Evolutionary conservation across 2,113 vertebrate species (phyloP).

Genomic region (Rhagologus leucostigma): DNA sequence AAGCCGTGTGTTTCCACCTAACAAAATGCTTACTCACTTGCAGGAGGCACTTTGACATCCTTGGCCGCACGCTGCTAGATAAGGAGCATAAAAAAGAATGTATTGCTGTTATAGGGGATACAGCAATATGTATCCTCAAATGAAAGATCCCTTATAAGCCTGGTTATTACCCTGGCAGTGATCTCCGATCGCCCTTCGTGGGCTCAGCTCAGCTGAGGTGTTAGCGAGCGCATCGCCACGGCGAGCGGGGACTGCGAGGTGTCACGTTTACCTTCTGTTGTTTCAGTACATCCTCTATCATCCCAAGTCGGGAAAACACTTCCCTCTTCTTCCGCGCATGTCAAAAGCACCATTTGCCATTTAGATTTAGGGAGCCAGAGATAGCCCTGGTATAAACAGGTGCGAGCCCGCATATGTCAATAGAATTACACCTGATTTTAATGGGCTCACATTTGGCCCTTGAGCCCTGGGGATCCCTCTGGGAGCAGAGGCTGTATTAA

Average conservation of each 20-base stretch:
- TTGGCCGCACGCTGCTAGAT: neutral
- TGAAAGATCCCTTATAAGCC: neutral
- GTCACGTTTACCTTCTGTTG: slow-evolving; percentile 9
- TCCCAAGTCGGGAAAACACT: neutral
- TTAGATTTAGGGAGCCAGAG: slow-evolving; percentile 7
- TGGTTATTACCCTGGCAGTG: slow-evolving; percentile 34
- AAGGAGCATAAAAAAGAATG: slow-evolving; percentile 31
- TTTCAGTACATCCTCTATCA: neutral
- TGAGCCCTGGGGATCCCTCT: neutral
- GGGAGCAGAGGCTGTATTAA: slow-evolving; percentile 43
- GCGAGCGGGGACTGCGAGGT: neutral
- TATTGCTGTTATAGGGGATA: neutral
- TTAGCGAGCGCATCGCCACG: neutral
- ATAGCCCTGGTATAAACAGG: neutral
- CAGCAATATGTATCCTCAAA: slow-evolving; percentile 10
- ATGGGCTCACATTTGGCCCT: slow-evolving; percentile 52
- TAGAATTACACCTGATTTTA: slow-evolving; percentile 43
- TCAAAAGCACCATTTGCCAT: slow-evolving; percentile 10
- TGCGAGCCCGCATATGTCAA: slow-evolving; percentile 14
- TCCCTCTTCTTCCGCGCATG: neutral
- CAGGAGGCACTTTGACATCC: slow-evolving; percentile 38
- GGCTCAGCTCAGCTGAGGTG: slow-evolving; percentile 5
- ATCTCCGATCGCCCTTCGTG: neutral
- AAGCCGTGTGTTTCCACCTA: slow-evolving; percentile 29
- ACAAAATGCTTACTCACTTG: slow-evolving; percentile 54